Conservation (phyloP, 1,140 invertebrate genomes). For the Thaumetopoea pityocampa region DNA sequence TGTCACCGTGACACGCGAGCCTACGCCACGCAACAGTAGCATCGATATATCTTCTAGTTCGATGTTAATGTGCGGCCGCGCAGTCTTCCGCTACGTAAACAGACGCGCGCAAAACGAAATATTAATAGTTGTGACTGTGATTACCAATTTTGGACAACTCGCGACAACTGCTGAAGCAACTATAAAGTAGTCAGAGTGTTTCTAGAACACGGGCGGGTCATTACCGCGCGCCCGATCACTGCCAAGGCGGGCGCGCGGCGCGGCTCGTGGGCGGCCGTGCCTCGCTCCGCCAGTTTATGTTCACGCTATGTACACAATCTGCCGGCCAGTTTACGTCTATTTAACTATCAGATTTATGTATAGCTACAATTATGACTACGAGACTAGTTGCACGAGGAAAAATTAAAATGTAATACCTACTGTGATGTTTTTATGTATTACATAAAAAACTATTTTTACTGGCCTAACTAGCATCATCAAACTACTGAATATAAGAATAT, state of each 20-base stretch:
- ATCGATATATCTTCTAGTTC: constrained; percentile 26
- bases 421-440: no score
- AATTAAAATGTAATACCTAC: no score
- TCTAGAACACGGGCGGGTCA: constrained; percentile 55
- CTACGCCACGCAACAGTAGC: constrained; percentile 21
- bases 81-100: constrained; percentile 3
- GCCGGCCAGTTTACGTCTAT: no score
- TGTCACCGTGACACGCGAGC: constrained; percentile 30
- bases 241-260: constrained; percentile 53
- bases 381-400: no score
- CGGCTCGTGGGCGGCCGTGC: constrained; percentile 30
- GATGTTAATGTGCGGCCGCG: constrained; percentile 28
- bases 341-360: no score
- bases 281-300: no score
- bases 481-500: no score
- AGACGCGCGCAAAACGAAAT: background rate
- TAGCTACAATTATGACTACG: no score
- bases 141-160: constrained; percentile 5
- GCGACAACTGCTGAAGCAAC: constrained; percentile 8
- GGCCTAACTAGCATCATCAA: no score
- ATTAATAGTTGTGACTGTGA: constrained; percentile 3
- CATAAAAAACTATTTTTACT: no score
- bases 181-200: constrained; percentile 39
- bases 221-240: constrained; percentile 56
- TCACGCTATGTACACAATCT: no score